phyloP scores from a whole-genome alignment of 2,113 vertebrate species.

The Paramormyrops kingsleyae region DNA sequence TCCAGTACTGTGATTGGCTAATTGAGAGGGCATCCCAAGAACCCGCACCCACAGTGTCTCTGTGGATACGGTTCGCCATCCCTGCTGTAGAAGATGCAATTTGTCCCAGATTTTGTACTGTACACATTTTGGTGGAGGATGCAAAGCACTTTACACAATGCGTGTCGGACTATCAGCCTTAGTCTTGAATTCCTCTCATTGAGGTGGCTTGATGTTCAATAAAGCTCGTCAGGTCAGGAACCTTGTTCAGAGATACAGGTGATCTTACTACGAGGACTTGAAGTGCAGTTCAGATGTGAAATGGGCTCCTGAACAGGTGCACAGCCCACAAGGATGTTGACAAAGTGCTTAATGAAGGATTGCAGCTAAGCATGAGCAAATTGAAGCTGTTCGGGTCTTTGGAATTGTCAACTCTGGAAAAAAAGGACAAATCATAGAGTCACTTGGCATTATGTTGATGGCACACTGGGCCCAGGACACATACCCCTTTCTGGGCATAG shows the following conservation, averaged over 20 bases:
- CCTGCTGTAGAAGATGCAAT: neutral
- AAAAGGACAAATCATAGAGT: neutral
- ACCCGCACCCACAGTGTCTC: too few species aligned
- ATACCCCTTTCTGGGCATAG: slow-evolving; percentile 9
- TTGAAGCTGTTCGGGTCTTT: neutral
- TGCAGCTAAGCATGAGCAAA: neutral
- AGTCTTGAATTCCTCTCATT: neutral
- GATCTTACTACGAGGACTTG: neutral
- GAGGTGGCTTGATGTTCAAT: neutral
- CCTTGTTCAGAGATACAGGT: neutral
- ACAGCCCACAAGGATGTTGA: neutral
- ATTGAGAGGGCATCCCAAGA: too few species aligned
- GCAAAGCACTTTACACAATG: neutral
- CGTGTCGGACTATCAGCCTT: neutral
- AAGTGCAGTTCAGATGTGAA: neutral
- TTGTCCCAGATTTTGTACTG: neutral
- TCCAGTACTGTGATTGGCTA: too few species aligned
- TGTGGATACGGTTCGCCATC: too few species aligned
- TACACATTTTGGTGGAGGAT: neutral
- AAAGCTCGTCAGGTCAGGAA: neutral
- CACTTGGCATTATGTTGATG: neutral
- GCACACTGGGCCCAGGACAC: slow-evolving; percentile 24
- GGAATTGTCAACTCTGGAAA: neutral
- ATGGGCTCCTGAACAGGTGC: neutral
- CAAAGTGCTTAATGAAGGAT: neutral